These are phyloP conservation scores for Scalopus aquaticus DNA, from an alignment of 2,113 vertebrate genomes.

Conservation along the genomic window DNA sequence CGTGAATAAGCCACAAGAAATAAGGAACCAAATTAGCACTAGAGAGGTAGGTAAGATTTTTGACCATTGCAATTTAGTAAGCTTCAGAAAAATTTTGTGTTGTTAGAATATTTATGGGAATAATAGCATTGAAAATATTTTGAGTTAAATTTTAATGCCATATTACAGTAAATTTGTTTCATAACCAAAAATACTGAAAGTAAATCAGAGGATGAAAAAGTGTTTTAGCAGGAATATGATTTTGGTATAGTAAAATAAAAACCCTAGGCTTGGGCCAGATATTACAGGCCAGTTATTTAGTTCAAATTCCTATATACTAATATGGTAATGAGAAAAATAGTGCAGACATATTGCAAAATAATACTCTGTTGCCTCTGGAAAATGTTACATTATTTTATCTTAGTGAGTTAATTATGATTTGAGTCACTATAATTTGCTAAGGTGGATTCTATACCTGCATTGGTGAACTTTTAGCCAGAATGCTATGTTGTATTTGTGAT, in stretches of 20 bases:
- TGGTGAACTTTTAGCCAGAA: conserved; percentile 1
- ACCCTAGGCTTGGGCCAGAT: neutral
- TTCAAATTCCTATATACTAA: neutral
- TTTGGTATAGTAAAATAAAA: neutral
- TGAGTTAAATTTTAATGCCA: neutral
- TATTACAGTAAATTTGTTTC: neutral
- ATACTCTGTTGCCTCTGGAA: neutral
- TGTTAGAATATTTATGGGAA: neutral
- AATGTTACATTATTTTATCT: conserved; percentile 32
- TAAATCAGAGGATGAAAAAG: neutral
- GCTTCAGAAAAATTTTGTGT: neutral
- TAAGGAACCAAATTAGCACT: neutral
- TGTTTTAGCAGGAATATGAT: neutral
- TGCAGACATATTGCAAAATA: neutral
- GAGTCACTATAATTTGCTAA: neutral
- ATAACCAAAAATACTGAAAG: neutral
- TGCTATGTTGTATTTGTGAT: neutral
- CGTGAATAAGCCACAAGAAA: neutral
- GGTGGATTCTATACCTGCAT: neutral
- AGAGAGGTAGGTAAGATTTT: neutral
- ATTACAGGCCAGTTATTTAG: conserved; percentile 13
- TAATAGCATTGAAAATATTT: conserved; percentile 17
- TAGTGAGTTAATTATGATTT: neutral
- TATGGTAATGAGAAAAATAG: neutral
- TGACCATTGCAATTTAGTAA: neutral